Evolutionary conservation across 2,888 invertebrate genomes (phyloP).

Genomic region (Corbicula japonica): DNA sequence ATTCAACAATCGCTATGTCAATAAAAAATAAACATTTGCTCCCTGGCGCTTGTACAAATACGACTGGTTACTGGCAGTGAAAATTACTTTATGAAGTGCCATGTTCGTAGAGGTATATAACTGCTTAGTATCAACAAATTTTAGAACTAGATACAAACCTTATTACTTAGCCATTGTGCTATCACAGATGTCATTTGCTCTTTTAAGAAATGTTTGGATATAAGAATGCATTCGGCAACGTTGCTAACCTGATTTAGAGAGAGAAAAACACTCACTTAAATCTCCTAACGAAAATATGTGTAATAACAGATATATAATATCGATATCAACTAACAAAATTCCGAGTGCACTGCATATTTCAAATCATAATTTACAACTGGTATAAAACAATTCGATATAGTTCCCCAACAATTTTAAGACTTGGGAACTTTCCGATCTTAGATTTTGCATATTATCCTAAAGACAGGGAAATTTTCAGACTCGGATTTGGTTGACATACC

Average conservation of each 20-base stretch:
- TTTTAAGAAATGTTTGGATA: constrained; percentile 69
- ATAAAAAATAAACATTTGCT: too few relatives aligned
- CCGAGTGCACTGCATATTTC: neutral
- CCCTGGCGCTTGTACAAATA: too few relatives aligned
- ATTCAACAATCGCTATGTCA: too few relatives aligned
- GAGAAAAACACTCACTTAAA: too few relatives aligned
- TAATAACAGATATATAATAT: neutral
- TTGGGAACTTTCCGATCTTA: neutral
- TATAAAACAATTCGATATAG: neutral
- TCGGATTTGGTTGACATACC: too few relatives aligned
- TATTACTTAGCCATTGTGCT: constrained; percentile 36
- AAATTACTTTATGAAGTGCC: too few relatives aligned
- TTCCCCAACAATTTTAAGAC: neutral
- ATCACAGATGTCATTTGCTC: constrained; percentile 61
- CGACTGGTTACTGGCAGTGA: too few relatives aligned
- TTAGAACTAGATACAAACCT: too few relatives aligned
- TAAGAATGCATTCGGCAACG: constrained; percentile 69
- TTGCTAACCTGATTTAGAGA: constrained; percentile 63
- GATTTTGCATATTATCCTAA: too few relatives aligned
- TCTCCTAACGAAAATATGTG: neutral
- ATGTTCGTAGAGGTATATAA: too few relatives aligned
- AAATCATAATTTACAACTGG: neutral
- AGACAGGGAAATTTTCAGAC: too few relatives aligned
- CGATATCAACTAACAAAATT: neutral
- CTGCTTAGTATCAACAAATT: too few relatives aligned